Conservation (phyloP, 2,888 invertebrate genomes). For the Drosophila mimica region DNA sequence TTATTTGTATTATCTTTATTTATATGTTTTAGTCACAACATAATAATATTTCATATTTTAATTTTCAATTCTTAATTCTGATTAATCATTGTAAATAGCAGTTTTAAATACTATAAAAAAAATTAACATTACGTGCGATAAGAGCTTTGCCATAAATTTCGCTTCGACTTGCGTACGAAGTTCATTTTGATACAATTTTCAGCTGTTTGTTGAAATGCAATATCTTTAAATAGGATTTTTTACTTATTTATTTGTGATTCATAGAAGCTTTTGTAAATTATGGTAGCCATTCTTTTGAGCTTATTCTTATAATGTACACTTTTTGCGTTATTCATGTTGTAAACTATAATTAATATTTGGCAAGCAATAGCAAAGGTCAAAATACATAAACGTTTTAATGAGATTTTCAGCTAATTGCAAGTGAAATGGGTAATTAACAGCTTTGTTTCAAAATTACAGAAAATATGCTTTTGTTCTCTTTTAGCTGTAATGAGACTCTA, state of each 20-base stretch:
- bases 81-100: background rate
- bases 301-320: background rate
- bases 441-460: background rate
- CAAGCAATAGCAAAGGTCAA: constrained; percentile 43
- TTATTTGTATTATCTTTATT: background rate
- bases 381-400: constrained; percentile 10
- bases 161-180: background rate
- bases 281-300: background rate
- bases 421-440: background rate
- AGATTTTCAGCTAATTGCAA: background rate
- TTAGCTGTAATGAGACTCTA: no score
- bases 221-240: background rate
- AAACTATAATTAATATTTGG: constrained; percentile 59
- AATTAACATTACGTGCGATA: background rate
- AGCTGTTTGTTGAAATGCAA: background rate
- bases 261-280: background rate
- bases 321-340: constrained; percentile 19
- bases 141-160: constrained; percentile 1
- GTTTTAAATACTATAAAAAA: background rate
- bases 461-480: background rate
- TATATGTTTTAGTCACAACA: background rate
- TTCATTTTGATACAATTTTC: background rate
- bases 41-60: background rate
- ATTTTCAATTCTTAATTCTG: background rate
- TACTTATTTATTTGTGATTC: background rate